A percentile compares a stretch with the other conserved stretches of the same genome.
Evolutionary conservation across 2,888 invertebrate genomes (phyloP).

Genomic region (Anthrax anthrax): DNA sequence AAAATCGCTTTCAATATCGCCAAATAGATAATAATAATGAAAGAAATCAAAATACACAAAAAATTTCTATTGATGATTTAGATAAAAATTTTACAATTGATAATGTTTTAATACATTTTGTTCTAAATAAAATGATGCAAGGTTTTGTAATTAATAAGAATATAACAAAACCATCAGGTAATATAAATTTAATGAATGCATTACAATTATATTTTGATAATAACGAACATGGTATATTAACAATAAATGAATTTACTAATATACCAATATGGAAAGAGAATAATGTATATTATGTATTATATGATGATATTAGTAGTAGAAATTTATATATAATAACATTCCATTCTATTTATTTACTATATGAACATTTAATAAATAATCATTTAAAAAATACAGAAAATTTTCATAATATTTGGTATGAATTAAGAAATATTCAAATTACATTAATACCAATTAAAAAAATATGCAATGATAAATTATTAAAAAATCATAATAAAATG

Average conservation of each 20-base stretch:
- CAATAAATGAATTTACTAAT: conserved; percentile 3
- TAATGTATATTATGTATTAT: conserved; percentile 11
- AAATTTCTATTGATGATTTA: conserved; percentile 7
- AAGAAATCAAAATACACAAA: background rate
- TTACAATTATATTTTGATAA: conserved; percentile 3
- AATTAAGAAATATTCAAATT: conserved; percentile 8
- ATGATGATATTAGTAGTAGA: conserved; percentile 1
- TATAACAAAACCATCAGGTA: conserved; percentile 8
- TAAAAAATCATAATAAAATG: too few relatives aligned
- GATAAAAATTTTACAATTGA: conserved; percentile 12
- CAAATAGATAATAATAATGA: background rate
- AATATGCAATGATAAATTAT: background rate
- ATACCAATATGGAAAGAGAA: conserved; percentile 14
- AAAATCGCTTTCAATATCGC: conserved; percentile 8
- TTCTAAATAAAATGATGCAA: conserved; percentile 9
- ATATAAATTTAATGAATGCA: conserved; percentile 6
- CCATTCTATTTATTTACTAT: background rate
- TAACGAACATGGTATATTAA: conserved; percentile 9
- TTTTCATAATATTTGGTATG: conserved; percentile 7
- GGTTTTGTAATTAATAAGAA: conserved; percentile 10
- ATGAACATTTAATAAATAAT: background rate
- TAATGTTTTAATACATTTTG: conserved; percentile 11
- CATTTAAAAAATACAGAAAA: background rate
- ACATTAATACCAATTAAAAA: conserved; percentile 10
- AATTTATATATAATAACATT: background rate